Percentiles rank a stretch among this genome's conserved stretches.
Evolutionary conservation across 35 echinoderm and acorn worm species (phyloP).

Genomic region (Lytechinus variegatus): DNA sequence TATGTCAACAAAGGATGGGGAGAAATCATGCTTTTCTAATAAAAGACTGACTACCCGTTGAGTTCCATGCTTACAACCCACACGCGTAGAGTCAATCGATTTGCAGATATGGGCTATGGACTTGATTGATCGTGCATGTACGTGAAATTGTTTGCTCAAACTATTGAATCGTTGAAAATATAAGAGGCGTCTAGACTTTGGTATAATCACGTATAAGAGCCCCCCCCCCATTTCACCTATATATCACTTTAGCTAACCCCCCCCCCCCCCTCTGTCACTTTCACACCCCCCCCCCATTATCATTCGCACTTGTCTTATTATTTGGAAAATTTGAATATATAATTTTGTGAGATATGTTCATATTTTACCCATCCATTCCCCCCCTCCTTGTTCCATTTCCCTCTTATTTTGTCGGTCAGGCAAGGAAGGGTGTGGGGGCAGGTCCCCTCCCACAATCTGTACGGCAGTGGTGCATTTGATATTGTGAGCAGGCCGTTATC

Average conservation of each 20-base stretch:
- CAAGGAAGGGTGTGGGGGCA: too few species aligned
- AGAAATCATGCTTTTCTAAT: neutral
- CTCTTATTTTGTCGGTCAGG: too few species aligned
- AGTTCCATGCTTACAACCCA: too few species aligned
- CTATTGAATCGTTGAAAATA: neutral
- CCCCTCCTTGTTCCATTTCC: too few species aligned
- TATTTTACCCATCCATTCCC: too few species aligned
- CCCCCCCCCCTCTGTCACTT: neutral
- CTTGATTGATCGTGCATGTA: constrained; percentile 8
- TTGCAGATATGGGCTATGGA: neutral
- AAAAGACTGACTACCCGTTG: neutral
- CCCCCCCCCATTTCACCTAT: neutral
- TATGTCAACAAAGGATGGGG: neutral
- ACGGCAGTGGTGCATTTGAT: too few species aligned
- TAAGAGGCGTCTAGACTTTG: neutral
- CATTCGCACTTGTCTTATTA: too few species aligned
- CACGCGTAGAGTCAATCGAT: too few species aligned
- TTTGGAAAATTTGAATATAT: too few species aligned
- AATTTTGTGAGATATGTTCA: too few species aligned
- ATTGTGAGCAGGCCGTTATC: neutral
- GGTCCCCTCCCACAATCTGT: too few species aligned
- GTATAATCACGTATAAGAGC: neutral
- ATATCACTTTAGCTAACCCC: neutral
- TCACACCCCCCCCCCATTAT: neutral
- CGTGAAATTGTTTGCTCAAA: neutral